Evolutionary conservation across 2,797 vertebrate species (phyloP), one percentile per base, ranked within the genome.

Genomic region (Betta splendens): DNA sequence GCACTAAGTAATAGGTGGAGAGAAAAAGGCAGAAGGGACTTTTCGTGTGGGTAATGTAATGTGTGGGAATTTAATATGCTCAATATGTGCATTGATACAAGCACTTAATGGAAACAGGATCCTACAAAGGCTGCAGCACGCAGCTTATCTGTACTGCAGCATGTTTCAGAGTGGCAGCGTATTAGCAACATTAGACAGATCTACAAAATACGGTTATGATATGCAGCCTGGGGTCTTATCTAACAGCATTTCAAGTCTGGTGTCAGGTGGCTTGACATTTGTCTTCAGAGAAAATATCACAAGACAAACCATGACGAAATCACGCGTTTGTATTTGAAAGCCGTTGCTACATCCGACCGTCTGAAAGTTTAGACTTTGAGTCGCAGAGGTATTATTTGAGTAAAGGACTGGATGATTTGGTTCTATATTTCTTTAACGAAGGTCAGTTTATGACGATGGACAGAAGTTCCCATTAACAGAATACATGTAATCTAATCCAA

Each of bases 381-480:
- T 11, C 18, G 29, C 16, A 38, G 25, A 55, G n/a, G 15, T 10
- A 17, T 32, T 6, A 13, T 18, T 58, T 59, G 23, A 49, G 26
- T 43, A 33, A 36, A 25, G 9, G n/a, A 16, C 1, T 48, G 1
- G n/a, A 47, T 44, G 49, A 20, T 11, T 13, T 11, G 7, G 7
- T 25, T 13, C 1, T 22, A 5, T 29, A 20, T 20, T 26, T 11
- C 16, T 45, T n/a, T n/a, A n/a, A n/a, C n/a, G n/a, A n/a, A 44
- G 37, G 36, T 10, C 43, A 10, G 13, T 1, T 10, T 8, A 43
- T 21, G 50, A 46, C 31, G 10, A 45, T 7, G 2, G 36, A 31
- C 25, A 40, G 57, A 4, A n/a, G n/a, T n/a, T n/a, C n/a, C 25
- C 16, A 36, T n/a, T 2, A 37, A 10, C 17, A 22, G 20, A 40